Percentiles rank a stretch among this genome's conserved stretches.
These are phyloP conservation scores for Callorhinus ursinus DNA, from an alignment of 2,113 vertebrate species.

Conservation along the genomic window DNA sequence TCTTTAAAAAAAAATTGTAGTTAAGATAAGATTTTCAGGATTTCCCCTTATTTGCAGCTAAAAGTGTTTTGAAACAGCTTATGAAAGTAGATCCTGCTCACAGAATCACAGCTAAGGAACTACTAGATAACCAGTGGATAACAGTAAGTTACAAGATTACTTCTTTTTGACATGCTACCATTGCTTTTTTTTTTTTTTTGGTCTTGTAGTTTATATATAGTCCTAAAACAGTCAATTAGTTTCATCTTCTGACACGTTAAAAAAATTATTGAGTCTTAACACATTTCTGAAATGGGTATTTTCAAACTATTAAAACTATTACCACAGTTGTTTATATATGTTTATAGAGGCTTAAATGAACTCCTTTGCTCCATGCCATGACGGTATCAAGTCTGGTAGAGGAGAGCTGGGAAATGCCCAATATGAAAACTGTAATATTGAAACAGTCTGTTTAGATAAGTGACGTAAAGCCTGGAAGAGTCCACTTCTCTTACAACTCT, in stretches of 20 bases:
- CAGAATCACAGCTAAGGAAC: slow-evolving; percentile 89
- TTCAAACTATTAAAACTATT: slow-evolving; percentile 24
- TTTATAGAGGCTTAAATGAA: slow-evolving; percentile 41
- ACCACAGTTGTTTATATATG: background rate
- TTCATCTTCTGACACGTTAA: slow-evolving; percentile 61
- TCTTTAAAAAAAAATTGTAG: background rate
- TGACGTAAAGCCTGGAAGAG: background rate
- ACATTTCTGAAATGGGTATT: slow-evolving; percentile 43
- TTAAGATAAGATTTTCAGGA: slow-evolving; percentile 49
- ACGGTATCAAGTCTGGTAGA: background rate
- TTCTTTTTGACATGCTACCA: background rate
- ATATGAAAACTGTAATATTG: background rate
- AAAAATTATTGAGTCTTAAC: slow-evolving; percentile 18
- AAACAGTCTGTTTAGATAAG: background rate
- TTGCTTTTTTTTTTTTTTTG: background rate
- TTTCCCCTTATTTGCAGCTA: slow-evolving; percentile 84
- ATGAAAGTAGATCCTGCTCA: slow-evolving; percentile 89
- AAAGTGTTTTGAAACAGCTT: slow-evolving; percentile 86
- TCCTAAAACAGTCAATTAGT: slow-evolving; percentile 36
- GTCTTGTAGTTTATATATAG: background rate
- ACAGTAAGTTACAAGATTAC: slow-evolving; percentile 81
- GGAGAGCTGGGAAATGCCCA: background rate
- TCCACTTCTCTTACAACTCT: slow-evolving; percentile 1
- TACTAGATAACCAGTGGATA: slow-evolving; percentile 89
- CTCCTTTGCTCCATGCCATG: slow-evolving; percentile 1